Conservation (phyloP, 2,888 invertebrate species). For the Scelioninae gen. 2 region DNA sequence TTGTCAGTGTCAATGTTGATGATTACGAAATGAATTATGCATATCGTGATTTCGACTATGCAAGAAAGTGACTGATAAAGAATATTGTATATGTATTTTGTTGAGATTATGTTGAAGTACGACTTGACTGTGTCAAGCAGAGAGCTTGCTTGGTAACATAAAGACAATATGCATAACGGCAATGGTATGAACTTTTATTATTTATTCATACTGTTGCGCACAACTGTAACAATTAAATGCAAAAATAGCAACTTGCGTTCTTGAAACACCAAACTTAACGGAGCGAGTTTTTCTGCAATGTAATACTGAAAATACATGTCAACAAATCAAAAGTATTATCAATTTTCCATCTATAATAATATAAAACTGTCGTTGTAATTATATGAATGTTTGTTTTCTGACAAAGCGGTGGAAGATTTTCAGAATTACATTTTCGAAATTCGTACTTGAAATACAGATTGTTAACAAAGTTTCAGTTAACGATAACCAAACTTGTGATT, state of each 20-base stretch:
- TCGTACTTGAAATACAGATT: neutral
- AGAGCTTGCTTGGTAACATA: conserved; percentile 15
- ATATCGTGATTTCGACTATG: conserved; percentile 3
- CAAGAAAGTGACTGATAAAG: conserved; percentile 17
- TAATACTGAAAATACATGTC: conserved; percentile 15
- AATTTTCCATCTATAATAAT: too few relatives aligned
- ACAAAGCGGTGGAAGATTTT: neutral
- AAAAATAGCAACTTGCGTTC: conserved; percentile 1
- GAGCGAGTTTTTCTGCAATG: conserved; percentile 8
- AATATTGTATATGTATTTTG: conserved; percentile 21
- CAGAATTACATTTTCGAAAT: conserved; percentile 19
- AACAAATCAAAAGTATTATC: neutral
- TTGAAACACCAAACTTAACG: neutral
- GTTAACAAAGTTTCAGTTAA: neutral
- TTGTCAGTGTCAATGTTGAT: conserved; percentile 13
- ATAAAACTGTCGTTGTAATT: conserved; percentile 4
- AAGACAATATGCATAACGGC: conserved; percentile 44
- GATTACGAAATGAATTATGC: conserved; percentile 4
- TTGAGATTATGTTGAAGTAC: conserved; percentile 28
- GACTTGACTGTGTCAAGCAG: conserved; percentile 17
- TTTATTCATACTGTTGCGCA: conserved; percentile 39
- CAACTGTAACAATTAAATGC: conserved; percentile 26
- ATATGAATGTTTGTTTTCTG: neutral
- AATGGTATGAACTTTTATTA: conserved; percentile 13
- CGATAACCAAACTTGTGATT: conserved; percentile 17